Conservation (phyloP, 2,888 invertebrate genomes). For the Epinotia bilunana region DNA sequence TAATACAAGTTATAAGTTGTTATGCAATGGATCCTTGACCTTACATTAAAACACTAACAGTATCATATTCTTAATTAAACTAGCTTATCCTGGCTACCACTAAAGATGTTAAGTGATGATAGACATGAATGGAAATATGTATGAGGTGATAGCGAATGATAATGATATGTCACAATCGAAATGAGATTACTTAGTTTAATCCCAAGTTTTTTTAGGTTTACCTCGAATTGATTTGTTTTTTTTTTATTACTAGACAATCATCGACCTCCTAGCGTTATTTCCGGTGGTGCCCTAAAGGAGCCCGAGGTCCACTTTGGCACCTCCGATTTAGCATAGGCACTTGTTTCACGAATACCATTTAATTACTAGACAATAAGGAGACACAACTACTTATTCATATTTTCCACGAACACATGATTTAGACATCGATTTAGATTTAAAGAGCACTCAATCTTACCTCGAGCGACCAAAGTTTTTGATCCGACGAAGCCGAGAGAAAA, state of each 20-base stretch:
- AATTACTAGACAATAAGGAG: neutral
- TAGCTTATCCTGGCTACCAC: neutral
- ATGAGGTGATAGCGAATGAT: neutral
- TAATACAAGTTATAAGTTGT: too few relatives aligned
- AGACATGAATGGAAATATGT: neutral
- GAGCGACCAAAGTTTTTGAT: constrained; percentile 81
- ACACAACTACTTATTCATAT: neutral
- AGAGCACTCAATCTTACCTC: constrained; percentile 73
- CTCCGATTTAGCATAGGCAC: too few relatives aligned
- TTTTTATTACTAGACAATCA: too few relatives aligned
- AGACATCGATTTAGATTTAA: constrained; percentile 40
- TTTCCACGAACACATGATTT: neutral
- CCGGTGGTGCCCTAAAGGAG: too few relatives aligned
- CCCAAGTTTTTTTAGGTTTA: neutral
- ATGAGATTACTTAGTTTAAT: neutral
- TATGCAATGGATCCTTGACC: neutral
- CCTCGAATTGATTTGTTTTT: neutral
- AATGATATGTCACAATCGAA: constrained; percentile 14
- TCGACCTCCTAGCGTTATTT: too few relatives aligned
- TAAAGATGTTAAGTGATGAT: neutral
- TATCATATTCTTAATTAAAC: neutral
- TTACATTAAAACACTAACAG: neutral
- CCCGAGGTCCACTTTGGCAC: too few relatives aligned
- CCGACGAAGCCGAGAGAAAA: constrained; percentile 77
- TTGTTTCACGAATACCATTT: neutral